Base-by-base conservation (phyloP, 2,113 vertebrate genomes). In the Spheniscus mendiculus region DNA sequence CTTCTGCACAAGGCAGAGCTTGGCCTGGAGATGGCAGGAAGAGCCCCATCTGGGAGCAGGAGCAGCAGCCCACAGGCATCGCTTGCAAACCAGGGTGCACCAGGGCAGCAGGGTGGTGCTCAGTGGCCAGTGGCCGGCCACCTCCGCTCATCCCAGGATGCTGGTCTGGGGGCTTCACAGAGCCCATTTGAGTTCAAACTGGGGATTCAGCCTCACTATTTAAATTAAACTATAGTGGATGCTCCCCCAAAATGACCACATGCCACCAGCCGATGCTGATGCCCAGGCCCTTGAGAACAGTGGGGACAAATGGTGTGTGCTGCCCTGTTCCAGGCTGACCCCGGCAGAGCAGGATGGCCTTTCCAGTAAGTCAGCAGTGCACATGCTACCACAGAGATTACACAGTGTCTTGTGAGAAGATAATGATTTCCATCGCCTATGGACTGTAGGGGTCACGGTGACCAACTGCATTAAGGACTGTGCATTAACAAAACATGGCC, bases 381-480 rank as follows among this genome's bases (percentile, higher is more conserved):
- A 19, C 26, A 2, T 5, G 13, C n/a, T 69, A 13, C 22, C 52
- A 36, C 56, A 10, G 0, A 4, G 45, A 26, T 63, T 30, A 59
- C 34, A 21, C 58, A 29, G 74, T 12, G 17, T 58, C 47, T 18
- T 27, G 47, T 25, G 71, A 59, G 76, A 47, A 61, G 62, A 56
- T 6, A 47, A 3, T 2, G 45, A 70, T 70, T 74, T 21, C 55
- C 59, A 87, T 42, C 6, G 3, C 59, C 63, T 16, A 6, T 0
- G 0, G 71, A 15, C 15, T 8, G 9, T 11, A 10, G 47, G 49
- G 74, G 76, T 93, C 79, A 63, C 0, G 0, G 80, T 6, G 5
- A 38, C 38, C 62, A 11, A 76, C 87, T 65, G 79, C 58, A 21
- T 55, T 59, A 71, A 90, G n/a, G 19, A 2, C 79, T 9, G 23